Percentiles rank a stretch among this genome's conserved stretches.
phyloP scores from a whole-genome alignment of 2,113 vertebrate species.

The Psilopogon haemacephalus region DNA sequence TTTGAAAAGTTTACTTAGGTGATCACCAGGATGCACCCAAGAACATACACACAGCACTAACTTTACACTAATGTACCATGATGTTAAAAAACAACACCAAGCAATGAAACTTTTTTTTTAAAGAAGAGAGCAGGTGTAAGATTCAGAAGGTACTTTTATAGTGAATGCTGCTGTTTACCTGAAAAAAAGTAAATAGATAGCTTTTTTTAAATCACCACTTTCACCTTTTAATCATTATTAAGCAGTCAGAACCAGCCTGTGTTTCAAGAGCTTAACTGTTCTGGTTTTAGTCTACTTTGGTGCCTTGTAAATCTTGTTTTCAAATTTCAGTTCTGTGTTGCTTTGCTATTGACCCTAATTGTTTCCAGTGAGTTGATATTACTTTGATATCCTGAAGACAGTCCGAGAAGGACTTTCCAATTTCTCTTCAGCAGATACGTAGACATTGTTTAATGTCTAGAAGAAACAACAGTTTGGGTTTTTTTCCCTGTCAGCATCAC shows the following conservation, averaged over 20 bases:
- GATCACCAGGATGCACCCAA: background rate
- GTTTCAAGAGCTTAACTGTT: background rate
- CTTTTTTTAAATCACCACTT: no score
- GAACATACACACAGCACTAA: background rate
- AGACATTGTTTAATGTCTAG: background rate
- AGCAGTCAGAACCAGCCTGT: background rate
- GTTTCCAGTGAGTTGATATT: no score
- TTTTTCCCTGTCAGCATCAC: background rate
- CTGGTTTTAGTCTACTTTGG: background rate
- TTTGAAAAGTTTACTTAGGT: background rate
- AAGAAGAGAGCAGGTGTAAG: background rate
- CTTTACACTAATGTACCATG: background rate
- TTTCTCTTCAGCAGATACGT: background rate
- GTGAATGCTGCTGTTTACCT: background rate
- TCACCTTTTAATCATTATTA: background rate
- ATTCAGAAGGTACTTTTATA: background rate
- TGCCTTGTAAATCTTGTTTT: background rate
- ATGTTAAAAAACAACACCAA: background rate
- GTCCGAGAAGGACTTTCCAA: background rate
- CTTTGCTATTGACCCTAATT: background rate
- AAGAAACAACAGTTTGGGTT: background rate
- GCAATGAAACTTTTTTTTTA: background rate
- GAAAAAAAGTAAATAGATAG: background rate
- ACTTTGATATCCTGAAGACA: background rate
- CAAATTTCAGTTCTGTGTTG: background rate